phyloP scores from a whole-genome alignment of 2,797 vertebrate genomes.

The Amphiprion clarkii region DNA sequence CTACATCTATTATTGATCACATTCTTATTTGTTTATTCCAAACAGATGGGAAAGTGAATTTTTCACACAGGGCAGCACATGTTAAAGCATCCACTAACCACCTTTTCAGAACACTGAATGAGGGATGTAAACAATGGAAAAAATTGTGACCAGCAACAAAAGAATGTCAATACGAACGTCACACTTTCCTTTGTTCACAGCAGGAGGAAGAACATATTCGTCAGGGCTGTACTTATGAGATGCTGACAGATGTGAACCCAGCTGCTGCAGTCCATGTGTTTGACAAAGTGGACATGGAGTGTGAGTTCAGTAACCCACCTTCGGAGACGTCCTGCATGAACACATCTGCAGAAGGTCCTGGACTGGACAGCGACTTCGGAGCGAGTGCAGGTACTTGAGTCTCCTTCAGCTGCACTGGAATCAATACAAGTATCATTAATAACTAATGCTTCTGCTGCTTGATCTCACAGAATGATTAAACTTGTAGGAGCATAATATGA shows the following conservation, averaged over 20 bases:
- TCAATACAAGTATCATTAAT: neutral
- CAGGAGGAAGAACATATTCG: conserved; percentile 64
- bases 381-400: conserved; percentile 85
- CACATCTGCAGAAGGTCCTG: conserved; percentile 80
- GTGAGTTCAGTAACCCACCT: conserved; percentile 67
- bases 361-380: conserved; percentile 90
- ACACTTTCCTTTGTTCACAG: conserved; percentile 1
- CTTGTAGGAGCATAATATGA: too few species aligned
- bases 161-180: too few species aligned
- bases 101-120: too few species aligned
- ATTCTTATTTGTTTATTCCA: too few species aligned
- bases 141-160: too few species aligned
- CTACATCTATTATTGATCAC: too few species aligned
- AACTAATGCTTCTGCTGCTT: neutral
- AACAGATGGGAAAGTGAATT: too few species aligned
- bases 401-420: neutral
- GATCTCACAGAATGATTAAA: too few species aligned
- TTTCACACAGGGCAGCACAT: too few species aligned
- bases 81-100: too few species aligned
- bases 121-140: too few species aligned
- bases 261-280: conserved; percentile 52
- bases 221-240: conserved; percentile 70
- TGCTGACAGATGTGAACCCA: conserved; percentile 60
- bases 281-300: conserved; percentile 73
- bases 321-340: conserved; percentile 68